Conservation (phyloP, 2,113 vertebrate genomes). For the Psilopsiagon aurifrons region DNA sequence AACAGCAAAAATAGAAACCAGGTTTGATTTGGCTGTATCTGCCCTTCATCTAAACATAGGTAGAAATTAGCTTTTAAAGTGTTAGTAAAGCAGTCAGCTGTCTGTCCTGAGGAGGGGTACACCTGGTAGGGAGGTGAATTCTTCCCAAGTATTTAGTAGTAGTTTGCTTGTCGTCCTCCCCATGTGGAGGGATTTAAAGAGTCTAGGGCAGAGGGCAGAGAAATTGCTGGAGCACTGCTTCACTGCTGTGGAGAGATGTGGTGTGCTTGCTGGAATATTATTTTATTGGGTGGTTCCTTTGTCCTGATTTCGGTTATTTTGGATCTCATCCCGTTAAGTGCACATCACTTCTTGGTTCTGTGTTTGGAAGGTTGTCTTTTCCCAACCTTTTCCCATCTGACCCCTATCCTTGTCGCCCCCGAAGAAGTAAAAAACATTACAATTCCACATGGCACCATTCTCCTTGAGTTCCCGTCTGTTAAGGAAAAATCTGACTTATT, state of each 20-base stretch:
- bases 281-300: not conserved
- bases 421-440: not conserved
- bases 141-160: not conserved
- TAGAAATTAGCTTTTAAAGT: not conserved
- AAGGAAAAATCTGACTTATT: not conserved
- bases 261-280: accelerated
- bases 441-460: not conserved
- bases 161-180: not conserved
- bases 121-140: accelerated
- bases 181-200: not conserved
- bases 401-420: not conserved
- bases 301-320: not conserved
- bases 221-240: not conserved
- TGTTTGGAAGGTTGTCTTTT: not conserved
- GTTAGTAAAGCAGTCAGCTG: not conserved
- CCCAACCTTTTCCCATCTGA: not conserved
- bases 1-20: not conserved
- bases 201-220: not conserved
- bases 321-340: not conserved
- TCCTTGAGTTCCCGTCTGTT: not conserved
- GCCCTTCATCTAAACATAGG: not conserved
- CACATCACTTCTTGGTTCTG: accelerated
- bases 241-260: not conserved
- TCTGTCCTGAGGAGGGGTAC: not conserved
- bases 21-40: not conserved